Evolutionary conservation across 1,140 invertebrate species (phyloP).

Genomic region (Apocrypta bakeri): DNA sequence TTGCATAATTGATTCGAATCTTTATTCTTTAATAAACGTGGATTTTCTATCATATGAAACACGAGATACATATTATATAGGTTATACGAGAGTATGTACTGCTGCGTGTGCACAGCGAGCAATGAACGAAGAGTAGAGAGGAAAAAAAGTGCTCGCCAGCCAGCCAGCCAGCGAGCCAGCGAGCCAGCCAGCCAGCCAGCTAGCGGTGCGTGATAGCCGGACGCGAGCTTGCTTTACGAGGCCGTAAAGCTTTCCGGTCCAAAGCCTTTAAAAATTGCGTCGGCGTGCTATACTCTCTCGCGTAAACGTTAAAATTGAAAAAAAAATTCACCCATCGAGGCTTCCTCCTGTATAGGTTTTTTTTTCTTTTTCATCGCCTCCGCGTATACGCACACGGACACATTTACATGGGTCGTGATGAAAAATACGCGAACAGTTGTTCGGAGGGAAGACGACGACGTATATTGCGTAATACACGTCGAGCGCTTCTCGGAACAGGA

Average conservation of each 20-base stretch:
- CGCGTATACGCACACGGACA: too few species aligned
- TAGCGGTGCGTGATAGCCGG: slow-evolving; percentile 27
- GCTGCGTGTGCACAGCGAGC: background rate
- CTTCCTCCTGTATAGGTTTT: background rate
- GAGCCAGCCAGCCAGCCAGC: slow-evolving; percentile 30
- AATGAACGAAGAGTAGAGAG: slow-evolving; percentile 38
- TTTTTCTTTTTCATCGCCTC: background rate
- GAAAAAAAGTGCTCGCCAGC: background rate
- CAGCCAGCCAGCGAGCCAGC: slow-evolving; percentile 7
- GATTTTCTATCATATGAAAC: slow-evolving; percentile 41
- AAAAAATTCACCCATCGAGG: slow-evolving; percentile 24
- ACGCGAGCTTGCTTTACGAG: slow-evolving; percentile 53
- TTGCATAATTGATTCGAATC: too few species aligned
- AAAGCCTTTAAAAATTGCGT: slow-evolving; percentile 55
- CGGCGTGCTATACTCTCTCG: background rate
- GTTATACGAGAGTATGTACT: background rate
- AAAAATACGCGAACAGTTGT: background rate
- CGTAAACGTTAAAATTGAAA: slow-evolving; percentile 45
- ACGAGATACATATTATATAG: slow-evolving; percentile 37
- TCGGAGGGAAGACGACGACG: background rate
- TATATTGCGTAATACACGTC: slow-evolving; percentile 11
- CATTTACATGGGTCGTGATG: too few species aligned
- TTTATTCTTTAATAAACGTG: slow-evolving; percentile 45
- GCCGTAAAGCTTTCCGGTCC: slow-evolving; percentile 53
- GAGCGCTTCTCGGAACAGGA: slow-evolving; percentile 11